Evolutionary conservation across 2,797 vertebrate genomes (phyloP), one percentile per base, ranked within the genome.

Genomic region (Vireo griseus): DNA sequence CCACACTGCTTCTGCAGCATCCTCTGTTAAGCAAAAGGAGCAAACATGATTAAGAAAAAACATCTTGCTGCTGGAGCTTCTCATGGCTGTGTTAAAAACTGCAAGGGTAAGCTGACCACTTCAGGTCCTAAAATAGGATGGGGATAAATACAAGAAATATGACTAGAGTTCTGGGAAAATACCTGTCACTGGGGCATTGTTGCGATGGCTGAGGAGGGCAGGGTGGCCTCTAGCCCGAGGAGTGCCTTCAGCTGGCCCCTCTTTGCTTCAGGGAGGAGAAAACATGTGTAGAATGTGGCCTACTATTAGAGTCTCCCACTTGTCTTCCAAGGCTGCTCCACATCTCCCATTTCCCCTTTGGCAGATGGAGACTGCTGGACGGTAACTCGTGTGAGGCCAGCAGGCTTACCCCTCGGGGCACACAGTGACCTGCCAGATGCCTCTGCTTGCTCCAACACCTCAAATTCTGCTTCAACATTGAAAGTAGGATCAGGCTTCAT

Each of bases 111-210:
- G 47, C 9, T 45, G n/a, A 89, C 71, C 18, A 33, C 22, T 67
- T 61, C 40, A 45, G 24, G 10, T 59, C 39, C 72, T 57, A 77
- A 67, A 71, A 33, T 6, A 68, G 24, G 22, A 51, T 31, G 29
- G 8, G 18, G 5, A 37, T 26, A 80, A 74, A 28, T 67, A 45
- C 0, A 0, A 58, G 28, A 90, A 76, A 4, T 15, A 14, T 55
- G 45, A 42, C 35, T 44, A 9, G 16, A 57, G 10, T 9, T 31
- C 22, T 80, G 31, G 16, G 26, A 28, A 44, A 58, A 44, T 0
- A 0, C 0, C 8, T 29, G 25, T 45, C 4, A 19, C 8, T n/a
- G 67, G 14, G 10, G 2, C 17, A 47, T 91, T 40, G 11, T 13
- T 47, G 35, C 0, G 2, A 40, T 8, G 21, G 29, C 31, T 58